These are phyloP conservation scores for Pelecanus crispus DNA, from an alignment of 2,113 vertebrate species.

Conservation along the genomic window DNA sequence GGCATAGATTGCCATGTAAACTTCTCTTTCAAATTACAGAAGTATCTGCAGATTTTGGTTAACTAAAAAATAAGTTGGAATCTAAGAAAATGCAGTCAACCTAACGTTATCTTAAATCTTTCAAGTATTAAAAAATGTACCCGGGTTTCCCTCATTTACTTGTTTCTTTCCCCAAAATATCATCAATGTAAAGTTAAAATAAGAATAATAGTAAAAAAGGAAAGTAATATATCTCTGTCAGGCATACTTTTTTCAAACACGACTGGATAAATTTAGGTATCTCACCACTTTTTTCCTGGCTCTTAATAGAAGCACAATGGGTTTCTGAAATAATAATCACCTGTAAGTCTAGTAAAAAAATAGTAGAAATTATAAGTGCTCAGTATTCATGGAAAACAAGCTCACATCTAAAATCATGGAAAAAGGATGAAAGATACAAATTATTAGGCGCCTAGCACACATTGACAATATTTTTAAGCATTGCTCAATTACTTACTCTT, in stretches of 20 bases:
- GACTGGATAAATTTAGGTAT: background rate
- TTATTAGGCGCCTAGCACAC: background rate
- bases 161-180: background rate
- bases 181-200: background rate
- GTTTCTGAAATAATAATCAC: background rate
- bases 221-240: background rate
- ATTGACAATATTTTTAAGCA: background rate
- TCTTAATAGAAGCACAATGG: background rate
- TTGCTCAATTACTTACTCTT: background rate
- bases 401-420: background rate
- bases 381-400: background rate
- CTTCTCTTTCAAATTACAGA: background rate
- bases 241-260: background rate
- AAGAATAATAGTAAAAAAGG: background rate
- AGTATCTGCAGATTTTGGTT: background rate
- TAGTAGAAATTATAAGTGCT: background rate
- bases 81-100: background rate
- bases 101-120: background rate
- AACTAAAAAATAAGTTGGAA: background rate
- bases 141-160: background rate
- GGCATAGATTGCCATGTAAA: background rate
- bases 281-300: background rate
- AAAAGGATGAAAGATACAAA: background rate
- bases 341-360: background rate
- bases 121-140: background rate